Evolutionary conservation across 2,888 invertebrate species (phyloP).

Genomic region (Caenorhabditis sp.): DNA sequence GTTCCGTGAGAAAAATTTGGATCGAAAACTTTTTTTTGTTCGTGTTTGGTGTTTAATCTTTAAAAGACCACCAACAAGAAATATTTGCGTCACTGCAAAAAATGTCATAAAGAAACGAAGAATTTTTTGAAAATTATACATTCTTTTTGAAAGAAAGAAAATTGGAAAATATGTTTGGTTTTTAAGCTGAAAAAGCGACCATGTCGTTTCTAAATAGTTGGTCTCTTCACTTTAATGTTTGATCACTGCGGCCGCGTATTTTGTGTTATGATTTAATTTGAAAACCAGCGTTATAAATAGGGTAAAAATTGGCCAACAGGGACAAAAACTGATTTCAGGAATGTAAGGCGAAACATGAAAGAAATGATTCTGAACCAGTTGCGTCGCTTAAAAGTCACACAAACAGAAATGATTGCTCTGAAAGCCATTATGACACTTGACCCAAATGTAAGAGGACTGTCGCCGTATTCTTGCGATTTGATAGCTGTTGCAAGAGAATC

Average conservation of each 20-base stretch:
- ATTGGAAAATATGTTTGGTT: too few relatives aligned
- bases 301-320: neutral
- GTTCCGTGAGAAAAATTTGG: too few relatives aligned
- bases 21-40: too few relatives aligned
- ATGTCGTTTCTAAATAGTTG: too few relatives aligned
- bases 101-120: too few relatives aligned
- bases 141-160: too few relatives aligned
- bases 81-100: too few relatives aligned
- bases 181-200: too few relatives aligned
- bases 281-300: slow-evolving; percentile 31
- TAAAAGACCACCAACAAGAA: too few relatives aligned
- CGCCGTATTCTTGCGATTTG: slow-evolving; percentile 39
- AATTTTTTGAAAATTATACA: too few relatives aligned
- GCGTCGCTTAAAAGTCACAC: slow-evolving; percentile 68
- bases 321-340: slow-evolving; percentile 60
- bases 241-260: slow-evolving; percentile 44
- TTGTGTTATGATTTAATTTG: slow-evolving; percentile 53
- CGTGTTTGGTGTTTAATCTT: too few relatives aligned
- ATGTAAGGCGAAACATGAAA: slow-evolving; percentile 64
- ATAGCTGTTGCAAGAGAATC: slow-evolving; percentile 72
- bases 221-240: slow-evolving; percentile 64
- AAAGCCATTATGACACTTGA: slow-evolving; percentile 82
- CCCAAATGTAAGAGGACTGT: slow-evolving; percentile 73
- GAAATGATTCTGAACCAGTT: slow-evolving; percentile 68
- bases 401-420: slow-evolving; percentile 77